Percentiles rank a stretch among this genome's conserved stretches.
phyloP scores from a whole-genome alignment of 1,140 invertebrate species.

The Conus betulinus region DNA sequence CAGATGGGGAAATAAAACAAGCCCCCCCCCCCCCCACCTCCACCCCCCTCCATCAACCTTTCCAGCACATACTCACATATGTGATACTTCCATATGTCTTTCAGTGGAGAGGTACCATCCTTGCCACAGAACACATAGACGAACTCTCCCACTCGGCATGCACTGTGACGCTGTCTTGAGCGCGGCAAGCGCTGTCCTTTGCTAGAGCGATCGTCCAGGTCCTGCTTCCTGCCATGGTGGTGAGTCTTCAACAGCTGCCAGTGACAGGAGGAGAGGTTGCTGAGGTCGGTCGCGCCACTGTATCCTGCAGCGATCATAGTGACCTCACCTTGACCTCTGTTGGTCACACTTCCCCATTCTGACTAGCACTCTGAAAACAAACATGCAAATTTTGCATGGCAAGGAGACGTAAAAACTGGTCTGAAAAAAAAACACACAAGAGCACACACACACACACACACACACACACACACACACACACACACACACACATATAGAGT shows the following conservation, averaged over 20 bases:
- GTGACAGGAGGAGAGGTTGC: slow-evolving; percentile 12
- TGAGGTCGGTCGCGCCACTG: not conserved
- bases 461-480: slow-evolving; percentile 27
- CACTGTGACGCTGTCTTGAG: slow-evolving; percentile 87
- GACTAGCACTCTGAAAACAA: not conserved
- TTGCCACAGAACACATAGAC: slow-evolving; percentile 89
- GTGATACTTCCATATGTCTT: slow-evolving; percentile 90
- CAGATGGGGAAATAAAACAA: too few species aligned
- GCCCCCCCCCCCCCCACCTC: too few species aligned
- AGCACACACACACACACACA: slow-evolving; percentile 12
- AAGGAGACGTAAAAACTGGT: not conserved
- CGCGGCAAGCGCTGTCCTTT: slow-evolving; percentile 60
- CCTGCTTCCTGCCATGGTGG: not conserved
- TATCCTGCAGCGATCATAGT: not conserved
- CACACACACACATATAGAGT: slow-evolving; percentile 19
- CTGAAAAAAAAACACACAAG: not conserved
- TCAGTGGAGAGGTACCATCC: slow-evolving; percentile 87
- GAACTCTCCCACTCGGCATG: slow-evolving; percentile 84
- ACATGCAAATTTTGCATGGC: not conserved
- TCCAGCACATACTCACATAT: slow-evolving; percentile 67
- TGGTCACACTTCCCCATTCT: not conserved
- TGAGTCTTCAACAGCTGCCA: slow-evolving; percentile 4
- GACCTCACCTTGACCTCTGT: not conserved
- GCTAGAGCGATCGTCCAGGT: not conserved
- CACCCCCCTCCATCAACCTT: too few species aligned